Conservation (phyloP, 2,113 vertebrate genomes). For the Protomyctophum bolini region DNA sequence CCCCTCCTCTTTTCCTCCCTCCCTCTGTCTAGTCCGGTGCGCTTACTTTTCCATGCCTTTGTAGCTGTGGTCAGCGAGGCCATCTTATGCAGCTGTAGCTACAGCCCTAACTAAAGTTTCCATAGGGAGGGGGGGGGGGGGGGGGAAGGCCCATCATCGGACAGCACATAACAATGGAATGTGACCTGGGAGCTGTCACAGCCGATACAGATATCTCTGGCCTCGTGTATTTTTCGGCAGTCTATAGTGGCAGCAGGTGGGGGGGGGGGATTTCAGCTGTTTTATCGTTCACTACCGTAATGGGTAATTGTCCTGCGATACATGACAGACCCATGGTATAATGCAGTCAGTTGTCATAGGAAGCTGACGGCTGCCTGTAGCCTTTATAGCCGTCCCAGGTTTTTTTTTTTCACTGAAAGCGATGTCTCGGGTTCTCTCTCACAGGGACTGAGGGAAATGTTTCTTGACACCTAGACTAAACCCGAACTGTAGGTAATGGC, state of each 20-base stretch:
- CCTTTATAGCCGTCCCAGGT: not conserved
- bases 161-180: slow-evolving; percentile 67
- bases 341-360: not conserved
- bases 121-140: no score
- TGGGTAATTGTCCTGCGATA: slow-evolving; percentile 27
- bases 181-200: slow-evolving; percentile 62
- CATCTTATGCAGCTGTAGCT: slow-evolving; percentile 60
- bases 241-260: slow-evolving; percentile 20
- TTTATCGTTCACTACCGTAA: slow-evolving; percentile 31
- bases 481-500: not conserved
- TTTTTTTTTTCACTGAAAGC: not conserved
- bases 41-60: slow-evolving; percentile 53
- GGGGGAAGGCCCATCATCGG: slow-evolving; percentile 46
- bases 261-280: slow-evolving; percentile 34
- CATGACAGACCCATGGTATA: slow-evolving; percentile 1
- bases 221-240: slow-evolving; percentile 37
- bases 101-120: slow-evolving; percentile 46
- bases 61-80: slow-evolving; percentile 54
- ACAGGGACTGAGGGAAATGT: not conserved
- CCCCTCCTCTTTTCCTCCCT: slow-evolving; percentile 17
- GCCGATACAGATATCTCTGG: slow-evolving; percentile 59
- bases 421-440: not conserved
- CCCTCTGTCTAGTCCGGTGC: slow-evolving; percentile 15
- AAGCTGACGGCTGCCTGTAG: not conserved
- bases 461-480: not conserved